Conservation (phyloP, 2,797 vertebrate species). For the Tolypeutes matacus region DNA sequence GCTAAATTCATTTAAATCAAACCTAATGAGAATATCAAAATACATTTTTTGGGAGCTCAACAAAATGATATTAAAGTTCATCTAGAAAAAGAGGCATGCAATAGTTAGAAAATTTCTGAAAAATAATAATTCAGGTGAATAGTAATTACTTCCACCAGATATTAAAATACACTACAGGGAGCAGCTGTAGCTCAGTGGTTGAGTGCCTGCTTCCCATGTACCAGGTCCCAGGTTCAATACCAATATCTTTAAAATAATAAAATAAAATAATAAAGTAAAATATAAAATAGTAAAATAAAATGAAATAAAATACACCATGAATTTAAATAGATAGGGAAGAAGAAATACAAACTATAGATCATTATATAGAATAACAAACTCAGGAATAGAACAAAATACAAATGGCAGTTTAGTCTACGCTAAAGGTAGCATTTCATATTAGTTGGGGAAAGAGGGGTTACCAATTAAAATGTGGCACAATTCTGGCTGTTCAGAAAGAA, state of each 20-base stretch:
- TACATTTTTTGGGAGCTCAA: slow-evolving; percentile 3
- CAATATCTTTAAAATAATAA: no score
- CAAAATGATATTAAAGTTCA: slow-evolving; percentile 39
- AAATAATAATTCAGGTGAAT: neutral
- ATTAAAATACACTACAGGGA: slow-evolving; percentile 10
- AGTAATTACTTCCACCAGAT: neutral
- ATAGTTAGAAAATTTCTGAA: neutral
- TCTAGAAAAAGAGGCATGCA: neutral
- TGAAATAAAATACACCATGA: slow-evolving; percentile 22
- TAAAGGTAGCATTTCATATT: neutral
- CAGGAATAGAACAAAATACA: neutral
- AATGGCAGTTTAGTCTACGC: slow-evolving; percentile 15
- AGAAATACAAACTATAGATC: neutral
- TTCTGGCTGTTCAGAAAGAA: neutral
- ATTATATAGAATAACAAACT: neutral
- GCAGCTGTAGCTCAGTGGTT: no score
- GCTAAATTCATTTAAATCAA: slow-evolving; percentile 35
- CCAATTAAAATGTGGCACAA: neutral
- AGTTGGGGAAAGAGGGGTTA: neutral
- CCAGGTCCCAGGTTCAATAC: no score
- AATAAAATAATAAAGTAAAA: no score
- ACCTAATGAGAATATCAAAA: slow-evolving; percentile 45
- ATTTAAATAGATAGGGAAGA: slow-evolving; percentile 11
- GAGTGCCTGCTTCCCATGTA: no score
- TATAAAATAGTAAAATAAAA: neutral